A percentile compares a stretch with the other conserved stretches of the same genome.
Evolutionary conservation across 2,888 invertebrate species (phyloP).

Genomic region (Muschampia plurimacula): DNA sequence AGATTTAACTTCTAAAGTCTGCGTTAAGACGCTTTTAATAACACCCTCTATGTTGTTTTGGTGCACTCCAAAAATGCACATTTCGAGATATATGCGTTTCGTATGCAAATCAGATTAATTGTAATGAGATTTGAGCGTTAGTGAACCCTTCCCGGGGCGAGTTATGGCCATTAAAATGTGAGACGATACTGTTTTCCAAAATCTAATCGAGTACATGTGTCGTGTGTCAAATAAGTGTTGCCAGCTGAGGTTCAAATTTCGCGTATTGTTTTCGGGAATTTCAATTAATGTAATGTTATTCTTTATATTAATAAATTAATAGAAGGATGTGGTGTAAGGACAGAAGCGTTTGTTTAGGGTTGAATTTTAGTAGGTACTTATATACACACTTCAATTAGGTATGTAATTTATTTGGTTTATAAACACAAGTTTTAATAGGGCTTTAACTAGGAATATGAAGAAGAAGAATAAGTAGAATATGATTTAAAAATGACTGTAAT

Average conservation of each 20-base stretch:
- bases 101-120: constrained; percentile 81
- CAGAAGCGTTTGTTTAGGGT: too few species aligned
- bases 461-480: too few species aligned
- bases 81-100: constrained; percentile 71
- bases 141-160: constrained; percentile 49
- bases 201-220: constrained; percentile 33
- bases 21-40: background rate
- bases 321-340: too few species aligned
- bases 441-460: too few species aligned
- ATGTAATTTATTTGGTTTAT: too few species aligned
- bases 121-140: constrained; percentile 74
- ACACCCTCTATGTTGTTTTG: constrained; percentile 48
- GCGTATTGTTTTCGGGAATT: background rate
- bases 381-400: too few species aligned
- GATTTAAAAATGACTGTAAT: too few species aligned
- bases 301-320: too few species aligned
- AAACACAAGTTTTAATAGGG: too few species aligned
- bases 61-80: constrained; percentile 63
- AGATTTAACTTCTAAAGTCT: background rate
- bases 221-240: constrained; percentile 29
- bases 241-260: constrained; percentile 5
- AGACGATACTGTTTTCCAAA: constrained; percentile 28
- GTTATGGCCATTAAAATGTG: constrained; percentile 42
- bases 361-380: too few species aligned
- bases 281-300: background rate